phyloP scores from a whole-genome alignment of 2,888 invertebrate genomes.

The Scelioninae gen. 2 region DNA sequence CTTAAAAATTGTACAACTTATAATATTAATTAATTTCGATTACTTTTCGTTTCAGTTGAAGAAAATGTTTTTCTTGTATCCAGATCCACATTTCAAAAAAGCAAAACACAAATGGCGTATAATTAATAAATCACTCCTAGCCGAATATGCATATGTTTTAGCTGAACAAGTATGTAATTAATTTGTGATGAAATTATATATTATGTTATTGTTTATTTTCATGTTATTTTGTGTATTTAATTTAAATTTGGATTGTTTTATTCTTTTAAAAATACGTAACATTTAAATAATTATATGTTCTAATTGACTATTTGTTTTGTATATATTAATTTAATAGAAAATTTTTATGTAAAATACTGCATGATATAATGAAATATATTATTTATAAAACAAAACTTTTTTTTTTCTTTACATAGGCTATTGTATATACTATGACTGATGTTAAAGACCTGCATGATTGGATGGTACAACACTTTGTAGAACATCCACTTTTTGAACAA shows the following conservation, averaged over 20 bases:
- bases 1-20: not conserved
- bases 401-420: conserved; percentile 78
- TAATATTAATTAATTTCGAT: conserved; percentile 36
- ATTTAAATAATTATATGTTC: too few species aligned
- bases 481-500: conserved; percentile 92
- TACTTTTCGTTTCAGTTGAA: conserved; percentile 84
- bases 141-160: conserved; percentile 97
- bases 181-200: too few species aligned
- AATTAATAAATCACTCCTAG: conserved; percentile 92
- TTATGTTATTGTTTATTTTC: too few species aligned
- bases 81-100: conserved; percentile 99
- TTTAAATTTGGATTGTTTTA: too few species aligned
- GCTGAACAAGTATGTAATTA: conserved; percentile 83
- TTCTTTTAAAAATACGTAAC: too few species aligned
- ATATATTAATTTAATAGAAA: too few species aligned
- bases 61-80: conserved; percentile 99
- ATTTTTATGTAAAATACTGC: too few species aligned
- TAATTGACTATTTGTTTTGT: too few species aligned
- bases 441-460: conserved; percentile 97
- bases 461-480: conserved; percentile 94
- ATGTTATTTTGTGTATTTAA: too few species aligned
- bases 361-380: too few species aligned
- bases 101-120: conserved; percentile 99
- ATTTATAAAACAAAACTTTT: too few species aligned
- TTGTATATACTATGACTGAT: conserved; percentile 98